Evolutionary conservation across 2,113 vertebrate genomes (phyloP).

Genomic region (Tragulus kanchil): DNA sequence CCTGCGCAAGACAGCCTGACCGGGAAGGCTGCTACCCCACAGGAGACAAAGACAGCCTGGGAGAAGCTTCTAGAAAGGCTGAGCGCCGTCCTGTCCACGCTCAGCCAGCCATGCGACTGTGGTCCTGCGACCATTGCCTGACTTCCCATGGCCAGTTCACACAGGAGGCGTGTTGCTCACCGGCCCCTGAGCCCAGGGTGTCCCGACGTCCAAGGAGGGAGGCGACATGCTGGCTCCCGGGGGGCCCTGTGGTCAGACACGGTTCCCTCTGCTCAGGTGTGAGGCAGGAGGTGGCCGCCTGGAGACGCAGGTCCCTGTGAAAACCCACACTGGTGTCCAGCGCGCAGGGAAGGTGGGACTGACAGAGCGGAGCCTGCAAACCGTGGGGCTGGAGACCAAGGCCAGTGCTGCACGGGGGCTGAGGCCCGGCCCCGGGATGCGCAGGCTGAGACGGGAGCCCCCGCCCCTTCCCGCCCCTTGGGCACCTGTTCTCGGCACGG

Average conservation of each 20-base stretch:
- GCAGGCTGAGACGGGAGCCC: too few species aligned
- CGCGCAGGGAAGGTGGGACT: not conserved
- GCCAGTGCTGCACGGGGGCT: rapidly evolving
- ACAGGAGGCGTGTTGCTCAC: not conserved
- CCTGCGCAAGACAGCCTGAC: rapidly evolving
- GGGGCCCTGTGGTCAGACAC: rapidly evolving
- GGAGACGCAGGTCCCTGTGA: not conserved
- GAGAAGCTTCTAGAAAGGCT: not conserved
- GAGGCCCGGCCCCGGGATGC: not conserved
- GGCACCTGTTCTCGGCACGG: not conserved
- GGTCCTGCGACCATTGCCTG: too few species aligned
- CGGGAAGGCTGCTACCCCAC: rapidly evolving
- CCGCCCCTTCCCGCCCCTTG: not conserved
- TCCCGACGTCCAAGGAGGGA: not conserved
- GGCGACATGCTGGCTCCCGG: not conserved
- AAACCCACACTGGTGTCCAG: not conserved
- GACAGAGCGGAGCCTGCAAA: rapidly evolving
- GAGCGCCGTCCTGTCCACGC: rapidly evolving
- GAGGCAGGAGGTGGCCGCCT: not conserved
- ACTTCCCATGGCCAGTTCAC: rapidly evolving
- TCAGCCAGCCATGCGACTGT: rapidly evolving
- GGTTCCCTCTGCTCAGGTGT: not conserved
- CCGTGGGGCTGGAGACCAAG: not conserved
- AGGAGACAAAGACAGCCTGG: too few species aligned
- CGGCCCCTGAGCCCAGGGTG: not conserved